phyloP scores from a whole-genome alignment of 2,888 invertebrate species.

The Osmoderma eremita region DNA sequence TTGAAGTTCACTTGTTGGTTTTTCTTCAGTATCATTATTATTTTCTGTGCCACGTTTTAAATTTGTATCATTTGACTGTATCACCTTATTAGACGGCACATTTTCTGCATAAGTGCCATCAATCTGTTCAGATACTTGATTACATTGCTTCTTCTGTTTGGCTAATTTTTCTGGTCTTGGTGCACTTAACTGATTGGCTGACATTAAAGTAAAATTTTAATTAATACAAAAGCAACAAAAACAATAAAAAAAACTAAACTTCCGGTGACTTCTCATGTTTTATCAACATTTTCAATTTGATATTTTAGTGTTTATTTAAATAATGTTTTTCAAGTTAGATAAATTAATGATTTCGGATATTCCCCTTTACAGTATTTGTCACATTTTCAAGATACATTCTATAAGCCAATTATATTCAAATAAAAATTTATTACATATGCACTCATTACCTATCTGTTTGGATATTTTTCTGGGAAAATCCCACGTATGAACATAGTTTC shows the following conservation, averaged over 20 bases:
- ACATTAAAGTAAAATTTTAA: constrained; percentile 4
- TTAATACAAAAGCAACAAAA: neutral
- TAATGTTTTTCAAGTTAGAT: neutral
- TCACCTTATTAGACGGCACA: neutral
- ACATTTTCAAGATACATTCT: no score
- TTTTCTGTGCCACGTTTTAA: constrained; percentile 41
- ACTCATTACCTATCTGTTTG: constrained; percentile 58
- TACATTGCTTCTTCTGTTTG: constrained; percentile 47
- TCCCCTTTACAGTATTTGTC: neutral
- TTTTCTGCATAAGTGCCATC: neutral
- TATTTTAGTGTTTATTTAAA: neutral
- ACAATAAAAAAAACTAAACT: no score
- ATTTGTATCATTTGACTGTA: constrained; percentile 25
- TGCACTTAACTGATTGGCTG: constrained; percentile 68
- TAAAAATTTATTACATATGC: no score
- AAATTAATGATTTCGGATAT: neutral
- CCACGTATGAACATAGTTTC: constrained; percentile 74
- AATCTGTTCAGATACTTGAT: neutral
- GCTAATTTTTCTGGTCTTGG: constrained; percentile 57
- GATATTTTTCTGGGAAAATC: constrained; percentile 74
- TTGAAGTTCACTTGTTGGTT: neutral
- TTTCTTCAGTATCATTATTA: constrained; percentile 21
- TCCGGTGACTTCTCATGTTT: no score
- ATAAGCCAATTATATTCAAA: no score
- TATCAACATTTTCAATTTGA: no score